Evolutionary conservation across 2,888 invertebrate genomes (phyloP).

Genomic region (Glaucopsyche alexis): DNA sequence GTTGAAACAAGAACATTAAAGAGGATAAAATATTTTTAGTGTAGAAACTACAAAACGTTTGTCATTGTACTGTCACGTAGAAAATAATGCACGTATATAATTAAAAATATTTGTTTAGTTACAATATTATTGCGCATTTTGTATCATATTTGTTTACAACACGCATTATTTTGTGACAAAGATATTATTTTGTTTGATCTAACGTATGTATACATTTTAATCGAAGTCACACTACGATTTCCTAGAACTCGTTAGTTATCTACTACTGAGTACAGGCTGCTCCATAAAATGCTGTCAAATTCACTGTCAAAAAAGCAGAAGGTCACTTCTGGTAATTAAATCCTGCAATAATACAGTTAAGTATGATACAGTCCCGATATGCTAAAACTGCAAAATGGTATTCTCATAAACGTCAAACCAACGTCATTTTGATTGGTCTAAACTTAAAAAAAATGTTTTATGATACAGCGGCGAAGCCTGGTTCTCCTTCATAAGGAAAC

Average conservation of each 20-base stretch:
- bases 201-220: background rate
- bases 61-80: background rate
- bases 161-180: constrained; percentile 15
- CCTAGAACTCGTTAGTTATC: constrained; percentile 9
- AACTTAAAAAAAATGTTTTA: too few relatives aligned
- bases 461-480: too few relatives aligned
- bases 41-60: too few relatives aligned
- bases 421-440: too few relatives aligned
- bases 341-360: too few relatives aligned
- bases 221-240: background rate
- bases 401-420: too few relatives aligned
- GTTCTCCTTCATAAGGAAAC: too few relatives aligned
- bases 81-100: constrained; percentile 1
- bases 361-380: too few relatives aligned
- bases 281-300: background rate
- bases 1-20: too few relatives aligned
- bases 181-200: constrained; percentile 9
- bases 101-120: constrained; percentile 17
- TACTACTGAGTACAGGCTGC: background rate
- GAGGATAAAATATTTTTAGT: too few relatives aligned
- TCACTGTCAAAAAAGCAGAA: background rate
- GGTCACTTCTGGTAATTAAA: too few relatives aligned
- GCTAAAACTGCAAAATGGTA: too few relatives aligned
- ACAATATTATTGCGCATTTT: constrained; percentile 15
- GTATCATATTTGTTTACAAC: background rate